A percentile compares a stretch with the other conserved stretches of the same genome.
phyloP scores from a whole-genome alignment of 2,888 invertebrate species.

The Phytoseiulus persimilis region DNA sequence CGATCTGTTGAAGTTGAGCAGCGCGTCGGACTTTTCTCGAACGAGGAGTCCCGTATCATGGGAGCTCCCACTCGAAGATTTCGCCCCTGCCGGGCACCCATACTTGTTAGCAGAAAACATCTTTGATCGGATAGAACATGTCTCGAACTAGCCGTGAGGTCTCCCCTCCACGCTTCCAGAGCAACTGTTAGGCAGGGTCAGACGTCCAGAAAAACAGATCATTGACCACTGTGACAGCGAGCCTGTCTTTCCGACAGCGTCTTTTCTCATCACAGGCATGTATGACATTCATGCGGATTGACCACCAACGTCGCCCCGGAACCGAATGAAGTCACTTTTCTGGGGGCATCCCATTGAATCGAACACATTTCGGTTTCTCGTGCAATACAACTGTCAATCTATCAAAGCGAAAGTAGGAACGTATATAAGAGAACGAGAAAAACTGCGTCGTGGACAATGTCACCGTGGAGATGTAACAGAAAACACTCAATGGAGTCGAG shows the following conservation, averaged over 20 bases:
- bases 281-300: neutral
- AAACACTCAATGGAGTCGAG: neutral
- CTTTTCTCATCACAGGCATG: neutral
- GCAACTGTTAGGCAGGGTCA: neutral
- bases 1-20: too few species aligned
- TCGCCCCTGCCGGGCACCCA: too few species aligned
- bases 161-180: too few species aligned
- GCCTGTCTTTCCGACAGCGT: neutral
- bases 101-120: too few species aligned
- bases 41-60: too few species aligned
- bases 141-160: neutral
- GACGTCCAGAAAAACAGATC: neutral
- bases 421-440: neutral
- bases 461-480: neutral
- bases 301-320: neutral
- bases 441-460: neutral
- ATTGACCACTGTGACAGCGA: neutral
- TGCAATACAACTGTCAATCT: neutral
- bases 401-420: neutral
- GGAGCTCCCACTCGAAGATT: too few species aligned
- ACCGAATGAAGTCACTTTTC: neutral
- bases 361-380: neutral
- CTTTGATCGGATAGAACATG: neutral
- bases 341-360: neutral
- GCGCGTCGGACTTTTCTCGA: too few species aligned